Evolutionary conservation across 2,113 vertebrate genomes (phyloP), one percentile per base, ranked within the genome.

Genomic region (Perca flavescens): DNA sequence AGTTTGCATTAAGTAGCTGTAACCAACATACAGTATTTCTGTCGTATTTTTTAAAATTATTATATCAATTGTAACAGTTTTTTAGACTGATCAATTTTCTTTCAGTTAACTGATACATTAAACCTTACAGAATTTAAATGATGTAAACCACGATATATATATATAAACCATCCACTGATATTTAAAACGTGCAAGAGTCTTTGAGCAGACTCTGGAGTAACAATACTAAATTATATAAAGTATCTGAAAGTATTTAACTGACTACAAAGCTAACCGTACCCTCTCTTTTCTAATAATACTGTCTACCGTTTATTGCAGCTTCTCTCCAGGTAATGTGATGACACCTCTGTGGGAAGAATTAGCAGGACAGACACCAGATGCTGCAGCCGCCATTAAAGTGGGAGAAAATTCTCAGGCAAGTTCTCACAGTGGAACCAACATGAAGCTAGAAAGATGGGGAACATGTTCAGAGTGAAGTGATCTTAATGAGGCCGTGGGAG

Each of bases 271-370:
- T 21, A 71, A 17, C 16, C 25, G 3, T 5, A 3, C 2, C 15
- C 22, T 15, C 10, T 67, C 8, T 21, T 9, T 15, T 47, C 58
- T 53, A 3, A 56, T 40, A 19, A 6, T 0, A 9, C 17, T 21
- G 31, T 77, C 8, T 70, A 19, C 40, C 2, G 0, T 64, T 31
- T 86, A 22, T 86, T 76, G 14, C 77, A 97, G 96, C 58, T 94
- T 97, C 74, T 97, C 96, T 54, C 96, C 96, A 8, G 95, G 96
- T 58, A 97, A 97, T 57, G 95, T 96, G 79, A 88, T 95, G 96
- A 97, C 95, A 0, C 95, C 96, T 1, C 72, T 97, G 74, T 96
- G 96, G 96, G 88, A 95, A 62, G 90, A 95, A 16, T 34, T 96
- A 14, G 95, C 96, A 0, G 81, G 40, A 1, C 90, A 82, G 17